Evolutionary conservation across 92 coral and sea anemone species (phyloP).

Genomic region (Parazoanthus swiftii): DNA sequence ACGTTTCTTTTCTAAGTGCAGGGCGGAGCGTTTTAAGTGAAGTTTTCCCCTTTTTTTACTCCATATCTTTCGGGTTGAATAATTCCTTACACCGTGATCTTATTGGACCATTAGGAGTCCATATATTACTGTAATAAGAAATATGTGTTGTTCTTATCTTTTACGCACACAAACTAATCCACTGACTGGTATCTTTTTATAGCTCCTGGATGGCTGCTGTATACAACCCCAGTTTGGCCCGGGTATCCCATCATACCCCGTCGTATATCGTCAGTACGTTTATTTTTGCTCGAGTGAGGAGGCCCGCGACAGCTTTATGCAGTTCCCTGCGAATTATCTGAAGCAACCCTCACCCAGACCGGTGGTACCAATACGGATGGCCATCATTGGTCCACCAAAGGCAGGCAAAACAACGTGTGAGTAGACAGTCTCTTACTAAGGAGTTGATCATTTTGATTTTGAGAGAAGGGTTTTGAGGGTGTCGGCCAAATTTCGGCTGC

Average conservation of each 20-base stretch:
- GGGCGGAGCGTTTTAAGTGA: no score
- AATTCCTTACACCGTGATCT: neutral
- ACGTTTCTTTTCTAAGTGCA: no score
- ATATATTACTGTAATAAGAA: no score
- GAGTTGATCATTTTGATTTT: no score
- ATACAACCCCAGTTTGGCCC: conserved; percentile 85
- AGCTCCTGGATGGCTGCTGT: conserved; percentile 93
- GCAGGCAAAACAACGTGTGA: conserved; percentile 93
- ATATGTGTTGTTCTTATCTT: neutral
- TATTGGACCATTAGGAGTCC: neutral
- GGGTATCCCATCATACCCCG: conserved; percentile 71
- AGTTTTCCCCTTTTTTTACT: no score
- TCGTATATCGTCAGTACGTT: conserved; percentile 83
- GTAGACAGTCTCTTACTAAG: conserved; percentile 22
- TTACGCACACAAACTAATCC: neutral
- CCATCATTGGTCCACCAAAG: conserved; percentile 97
- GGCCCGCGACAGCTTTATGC: conserved; percentile 76
- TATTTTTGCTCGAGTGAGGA: conserved; percentile 90
- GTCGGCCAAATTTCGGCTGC: no score
- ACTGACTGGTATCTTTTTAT: conserved; percentile 2
- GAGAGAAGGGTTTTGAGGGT: neutral
- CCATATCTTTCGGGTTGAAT: no score
- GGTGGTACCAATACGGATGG: conserved; percentile 89
- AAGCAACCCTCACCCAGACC: conserved; percentile 98
- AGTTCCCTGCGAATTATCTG: conserved; percentile 82